Evolutionary conservation across 2,797 vertebrate species (phyloP), one percentile per base, ranked within the genome.

Genomic region (Corythornis leucogaster): DNA sequence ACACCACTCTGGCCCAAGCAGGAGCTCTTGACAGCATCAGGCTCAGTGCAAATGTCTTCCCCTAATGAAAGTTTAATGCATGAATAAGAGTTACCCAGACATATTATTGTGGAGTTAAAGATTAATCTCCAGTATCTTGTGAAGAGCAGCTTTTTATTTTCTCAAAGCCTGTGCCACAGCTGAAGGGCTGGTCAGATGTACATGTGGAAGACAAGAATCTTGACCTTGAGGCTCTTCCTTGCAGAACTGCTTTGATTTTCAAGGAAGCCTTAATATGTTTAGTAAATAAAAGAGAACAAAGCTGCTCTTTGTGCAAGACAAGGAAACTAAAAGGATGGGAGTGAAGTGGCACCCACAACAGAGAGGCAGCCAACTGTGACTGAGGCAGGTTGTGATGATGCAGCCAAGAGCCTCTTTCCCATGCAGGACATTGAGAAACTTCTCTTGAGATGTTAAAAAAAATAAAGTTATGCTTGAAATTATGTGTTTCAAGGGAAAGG

Each of bases 61-160:
- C 54, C 86, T 14, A 90, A 79, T 15, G 54, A 91, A 80, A 84
- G 80, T 78, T 86, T 80, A 93, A 90, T 91, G 74, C 74, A 86
- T 64, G 87, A 77, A 8, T 31, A 57, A 64, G 77, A 79, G 53
- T 64, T 54, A 82, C 62, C 22, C 83, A 74, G 61, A 89, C 10
- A 11, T 26, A 76, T 28, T 57, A 63, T 26, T 81, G 59, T 50
- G 51, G 45, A 69, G 28, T 74, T 94, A 85, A 91, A 70, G 50
- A 53, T n/a, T 54, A n/a, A 68, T 30, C 55, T 61, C 35, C 16
- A 8, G 2, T 63, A 73, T 73, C 74, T 58, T 35, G 22, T 25
- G 62, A 54, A 89, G 63, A 74, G 61, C 3, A 2, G 55, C 31
- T 22, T 11, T 38, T 22, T 25, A 61, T 77, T 42, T 54, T n/a